Base-by-base conservation (phyloP, 2,797 vertebrate genomes). In the Melanotaenia boesemani region DNA sequence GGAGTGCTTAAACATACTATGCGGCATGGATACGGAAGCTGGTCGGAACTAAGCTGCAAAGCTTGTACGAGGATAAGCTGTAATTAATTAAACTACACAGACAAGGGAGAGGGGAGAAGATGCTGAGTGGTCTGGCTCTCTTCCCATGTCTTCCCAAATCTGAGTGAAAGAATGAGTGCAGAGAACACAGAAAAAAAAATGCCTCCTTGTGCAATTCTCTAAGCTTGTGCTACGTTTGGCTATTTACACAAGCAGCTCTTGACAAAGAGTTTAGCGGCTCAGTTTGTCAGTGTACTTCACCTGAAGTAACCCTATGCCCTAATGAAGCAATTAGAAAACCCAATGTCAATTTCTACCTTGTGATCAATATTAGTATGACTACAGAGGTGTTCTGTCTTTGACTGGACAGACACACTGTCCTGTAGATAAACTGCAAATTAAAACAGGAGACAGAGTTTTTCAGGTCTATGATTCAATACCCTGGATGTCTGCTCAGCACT, bases 31-130 rank as follows among this genome's bases (percentile, higher is more conserved):
- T 86, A 79, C n/a, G 20, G 83, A 88, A 50, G 84, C 86, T 77
- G 81, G 81, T 75, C 82, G 71, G 84, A 79, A 75, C 86, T 93
- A 91, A 94, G 90, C 93, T 91, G 89, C 87, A 93, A 89, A 92
- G 90, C 92, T 90, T 87, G 90, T 83, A 83, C 69, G 39, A 22
- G 86, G 88, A 89, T 94, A 93, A 94, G 85, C 92, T 89, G 90
- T 91, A 94, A 92, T 94, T 92, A 84, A 94, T 94, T 94, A 92
- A 90, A 89, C 88, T 72, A 82, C 80, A 79, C 86, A 86, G 89
- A 87, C 82, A 75, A 87, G 83, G 86, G 81, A 80, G 79, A 86
- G 81, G 74, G 50, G 50, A 81, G 75, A 93, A 93, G 91, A 91
- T 94, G 93, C 94, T 95, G 94, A 94, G 87, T 89, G 78, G 86